These are phyloP conservation scores for Coelopa frigida DNA, from an alignment of 1,140 invertebrate genomes.

Conservation along the genomic window DNA sequence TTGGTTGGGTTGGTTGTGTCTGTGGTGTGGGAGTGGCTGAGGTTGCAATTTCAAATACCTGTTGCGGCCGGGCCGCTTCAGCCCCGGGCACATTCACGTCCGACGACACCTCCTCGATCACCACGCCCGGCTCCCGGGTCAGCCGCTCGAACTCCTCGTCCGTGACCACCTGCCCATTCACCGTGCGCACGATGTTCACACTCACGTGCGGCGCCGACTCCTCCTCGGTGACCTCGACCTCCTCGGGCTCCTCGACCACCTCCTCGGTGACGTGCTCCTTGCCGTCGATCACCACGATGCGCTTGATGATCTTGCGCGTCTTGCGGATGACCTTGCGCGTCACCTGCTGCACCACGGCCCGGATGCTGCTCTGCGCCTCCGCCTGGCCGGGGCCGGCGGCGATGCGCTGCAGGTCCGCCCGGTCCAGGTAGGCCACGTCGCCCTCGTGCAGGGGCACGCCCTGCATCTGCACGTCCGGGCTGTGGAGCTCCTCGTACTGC, in stretches of 20 bases:
- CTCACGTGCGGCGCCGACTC: slow-evolving; percentile 62
- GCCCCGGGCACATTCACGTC: slow-evolving; percentile 15
- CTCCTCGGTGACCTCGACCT: slow-evolving; percentile 68
- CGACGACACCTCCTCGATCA: slow-evolving; percentile 40
- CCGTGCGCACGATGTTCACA: slow-evolving; percentile 59
- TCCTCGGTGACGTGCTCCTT: slow-evolving; percentile 76
- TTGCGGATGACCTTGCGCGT: slow-evolving; percentile 67
- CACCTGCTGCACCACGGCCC: slow-evolving; percentile 70
- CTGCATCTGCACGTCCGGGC: slow-evolving; percentile 30
- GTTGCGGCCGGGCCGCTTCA: slow-evolving; percentile 25
- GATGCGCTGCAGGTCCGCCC: slow-evolving; percentile 9
- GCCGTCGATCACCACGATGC: slow-evolving; percentile 70
- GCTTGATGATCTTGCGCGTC: slow-evolving; percentile 63
- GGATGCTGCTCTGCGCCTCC: slow-evolving; percentile 44
- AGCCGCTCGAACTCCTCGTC: slow-evolving; percentile 44
- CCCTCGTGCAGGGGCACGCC: slow-evolving; percentile 39
- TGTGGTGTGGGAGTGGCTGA: slow-evolving; percentile 31
- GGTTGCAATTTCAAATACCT: slow-evolving; percentile 44
- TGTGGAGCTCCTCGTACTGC: slow-evolving; percentile 26
- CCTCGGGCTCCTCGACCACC: slow-evolving; percentile 73
- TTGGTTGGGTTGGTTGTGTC: slow-evolving; percentile 22
- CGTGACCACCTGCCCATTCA: slow-evolving; percentile 49
- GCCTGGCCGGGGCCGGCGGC: slow-evolving; percentile 23
- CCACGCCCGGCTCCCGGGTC: slow-evolving; percentile 33
- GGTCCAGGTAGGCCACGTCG: slow-evolving; percentile 33